These are phyloP conservation scores for Porites rus DNA, from an alignment of 92 coral and sea anemone species.

Conservation along the genomic window DNA sequence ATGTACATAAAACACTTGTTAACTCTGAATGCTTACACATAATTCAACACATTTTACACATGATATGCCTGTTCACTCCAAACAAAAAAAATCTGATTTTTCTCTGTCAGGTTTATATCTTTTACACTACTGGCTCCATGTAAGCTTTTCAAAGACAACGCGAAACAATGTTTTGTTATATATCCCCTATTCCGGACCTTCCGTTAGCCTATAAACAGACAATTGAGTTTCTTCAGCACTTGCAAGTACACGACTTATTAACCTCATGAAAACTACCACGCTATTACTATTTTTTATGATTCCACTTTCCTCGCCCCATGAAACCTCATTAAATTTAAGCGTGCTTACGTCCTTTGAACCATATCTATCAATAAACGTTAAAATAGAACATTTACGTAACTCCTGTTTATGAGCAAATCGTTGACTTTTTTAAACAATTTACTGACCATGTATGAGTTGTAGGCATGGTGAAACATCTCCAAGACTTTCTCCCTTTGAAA, in stretches of 20 bases:
- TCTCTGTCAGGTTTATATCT: background rate
- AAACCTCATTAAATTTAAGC: background rate
- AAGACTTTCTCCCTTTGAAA: slow-evolving; percentile 82
- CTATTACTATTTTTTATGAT: too few species aligned
- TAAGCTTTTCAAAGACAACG: background rate
- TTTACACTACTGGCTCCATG: background rate
- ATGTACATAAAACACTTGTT: background rate
- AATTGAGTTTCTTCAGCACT: background rate
- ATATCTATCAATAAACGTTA: background rate
- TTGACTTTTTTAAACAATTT: background rate
- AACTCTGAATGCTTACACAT: background rate
- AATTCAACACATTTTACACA: background rate
- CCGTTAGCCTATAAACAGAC: background rate
- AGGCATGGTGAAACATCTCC: slow-evolving; percentile 99
- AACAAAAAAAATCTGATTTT: background rate
- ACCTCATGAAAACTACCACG: background rate
- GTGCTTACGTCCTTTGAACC: background rate
- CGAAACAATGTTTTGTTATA: too few species aligned
- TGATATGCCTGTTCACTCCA: background rate
- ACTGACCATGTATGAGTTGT: slow-evolving; percentile 97
- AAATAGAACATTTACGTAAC: slow-evolving; percentile 18
- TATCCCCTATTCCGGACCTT: background rate
- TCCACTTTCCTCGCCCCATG: background rate
- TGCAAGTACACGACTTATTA: background rate
- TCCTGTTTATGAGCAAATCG: background rate